Evolutionary conservation across 2,113 vertebrate genomes (phyloP), one percentile per base, ranked within the genome.

Genomic region (Gadus macrocephalus): DNA sequence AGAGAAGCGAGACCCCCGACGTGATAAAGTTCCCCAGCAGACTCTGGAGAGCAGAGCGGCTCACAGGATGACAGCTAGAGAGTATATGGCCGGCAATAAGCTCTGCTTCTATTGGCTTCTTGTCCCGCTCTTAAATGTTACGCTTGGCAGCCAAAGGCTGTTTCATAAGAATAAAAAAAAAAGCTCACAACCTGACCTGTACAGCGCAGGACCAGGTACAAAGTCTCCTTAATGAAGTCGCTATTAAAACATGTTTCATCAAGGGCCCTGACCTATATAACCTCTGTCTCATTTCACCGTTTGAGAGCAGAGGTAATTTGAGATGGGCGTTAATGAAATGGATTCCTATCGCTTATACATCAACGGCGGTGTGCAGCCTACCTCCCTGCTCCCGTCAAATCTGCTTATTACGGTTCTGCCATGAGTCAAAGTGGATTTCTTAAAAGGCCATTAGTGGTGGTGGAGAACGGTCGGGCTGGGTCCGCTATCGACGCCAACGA

Each of bases 401-500:
- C 62, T 80, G 79, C 84, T 86, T 75, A 88, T 88, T 87, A 88
- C 72, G 75, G 79, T 87, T 85, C 81, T 75, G 74, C 85, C 81
- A 82, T 71, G 68, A 81, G 82, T 81, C 77, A 60, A 20, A 27
- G 76, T 82, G 80, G 72, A 84, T 85, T 88, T 84, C 83, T 87
- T 81, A 64, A 83, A 84, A 84, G 84, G 79, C 84, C 82, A 90
- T 90, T 90, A 87, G 83, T 25, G 74, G 78, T 80, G 75, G 83
- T 75, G 81, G 73, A 76, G 78, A 82, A 81, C 38, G 81, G 76
- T 86, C 8, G 42, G 42, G 9, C 42, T 14, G 42, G 42, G 9
- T 14, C 42, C 12, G 42, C 42, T 49, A 49, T 49, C 42, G 82
- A 86, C 84, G 76, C 69, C 78, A 88, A 85, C 75, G 86, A 88